Evolutionary conservation across 2,888 invertebrate genomes (phyloP), one percentile per base, ranked within the genome.

Genomic region (Bursaphelenchus okinawaensis): DNA sequence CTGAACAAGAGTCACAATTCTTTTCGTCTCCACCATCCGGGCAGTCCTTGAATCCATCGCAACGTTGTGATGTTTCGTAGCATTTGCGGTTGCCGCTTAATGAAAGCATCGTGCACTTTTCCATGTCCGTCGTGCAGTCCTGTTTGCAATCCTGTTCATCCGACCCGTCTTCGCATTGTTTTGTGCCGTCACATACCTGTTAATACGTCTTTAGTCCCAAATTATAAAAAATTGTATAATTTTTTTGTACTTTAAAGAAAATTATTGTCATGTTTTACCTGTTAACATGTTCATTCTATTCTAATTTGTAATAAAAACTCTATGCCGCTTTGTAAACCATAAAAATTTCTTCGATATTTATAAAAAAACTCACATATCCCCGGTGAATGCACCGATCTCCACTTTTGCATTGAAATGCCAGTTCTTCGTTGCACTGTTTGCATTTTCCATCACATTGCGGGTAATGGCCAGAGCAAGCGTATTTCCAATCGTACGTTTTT

Each of bases 101-200:
- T 16, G 27, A 57, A 57, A 27, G 26, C 22, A n/a, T 29, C 29
- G 20, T 8, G 19, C 63, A 64, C 9, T 7, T 24, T 28, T 22
- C 16, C 7, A 28, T 26, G 7, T 16, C 68, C 40, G 72, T 74
- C 52, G 76, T 74, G 64, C 77, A 77, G 12, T 27, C 24, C n/a
- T n/a, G n/a, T n/a, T n/a, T n/a, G 63, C 78, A 78, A 56, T 67
- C 52, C 56, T 61, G 31, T 59, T 78, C 78, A 65, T 78, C 78
- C 12, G 70, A 65, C 4, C 71, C 72, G 31, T 73, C 68, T 16
- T 50, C 31, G 52, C 78, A 78, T 55, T 78, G 78, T 9, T 4
- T 0, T 7, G 55, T 29, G 4, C 78, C 78, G 57, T 78, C 73
- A 62, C 78, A 78, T 12, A 78, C 72, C 71, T 74, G 31, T 24